Conservation (phyloP, 2,888 invertebrate species). For the Epinotia ramella region DNA sequence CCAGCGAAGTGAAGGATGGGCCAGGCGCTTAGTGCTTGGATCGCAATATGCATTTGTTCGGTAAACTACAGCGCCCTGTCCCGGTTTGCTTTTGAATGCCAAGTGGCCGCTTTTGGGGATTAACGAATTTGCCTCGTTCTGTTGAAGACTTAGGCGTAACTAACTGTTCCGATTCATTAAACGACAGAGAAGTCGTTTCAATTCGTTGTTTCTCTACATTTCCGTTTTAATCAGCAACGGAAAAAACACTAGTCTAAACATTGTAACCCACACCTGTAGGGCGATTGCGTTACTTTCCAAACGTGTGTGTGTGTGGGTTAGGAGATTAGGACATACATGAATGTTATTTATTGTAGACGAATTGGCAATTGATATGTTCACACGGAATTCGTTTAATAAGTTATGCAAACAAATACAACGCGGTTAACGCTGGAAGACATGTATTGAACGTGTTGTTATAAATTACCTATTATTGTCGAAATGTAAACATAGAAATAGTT, state of each 20-base stretch:
- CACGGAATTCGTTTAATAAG: too few species aligned
- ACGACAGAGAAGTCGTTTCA: not conserved
- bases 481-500: not conserved
- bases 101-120: conserved; percentile 29
- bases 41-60: conserved; percentile 45
- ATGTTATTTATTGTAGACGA: too few species aligned
- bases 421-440: not conserved
- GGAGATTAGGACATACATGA: too few species aligned
- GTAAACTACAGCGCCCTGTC: conserved; percentile 32
- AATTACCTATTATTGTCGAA: not conserved
- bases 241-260: not conserved
- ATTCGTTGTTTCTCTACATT: not conserved
- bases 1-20: conserved; percentile 63
- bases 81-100: conserved; percentile 36
- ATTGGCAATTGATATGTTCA: too few species aligned
- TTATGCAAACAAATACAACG: too few species aligned
- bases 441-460: not conserved
- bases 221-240: not conserved
- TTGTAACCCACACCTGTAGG: not conserved
- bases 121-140: conserved; percentile 27
- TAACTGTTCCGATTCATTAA: conserved; percentile 5
- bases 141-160: conserved; percentile 11
- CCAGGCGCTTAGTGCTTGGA: conserved; percentile 53
- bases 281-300: too few species aligned
- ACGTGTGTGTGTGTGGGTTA: too few species aligned